Conservation (phyloP, 2,113 vertebrate genomes). For the Rhinopomastus cyanomelas region DNA sequence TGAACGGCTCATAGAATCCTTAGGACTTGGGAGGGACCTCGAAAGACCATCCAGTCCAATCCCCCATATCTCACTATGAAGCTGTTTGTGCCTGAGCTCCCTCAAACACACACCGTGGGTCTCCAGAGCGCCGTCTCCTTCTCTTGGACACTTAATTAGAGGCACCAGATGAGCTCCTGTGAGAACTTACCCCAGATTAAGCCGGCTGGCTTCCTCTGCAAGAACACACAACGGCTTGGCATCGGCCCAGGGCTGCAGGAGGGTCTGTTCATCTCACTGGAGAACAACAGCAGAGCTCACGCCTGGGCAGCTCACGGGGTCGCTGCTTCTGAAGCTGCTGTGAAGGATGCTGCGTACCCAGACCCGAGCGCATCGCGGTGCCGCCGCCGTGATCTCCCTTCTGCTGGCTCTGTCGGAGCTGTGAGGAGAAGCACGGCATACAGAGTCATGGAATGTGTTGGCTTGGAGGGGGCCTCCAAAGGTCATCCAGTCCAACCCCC, state of each 20-base stretch:
- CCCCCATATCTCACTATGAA: background rate
- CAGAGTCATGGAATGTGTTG: no score
- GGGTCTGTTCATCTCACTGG: constrained; percentile 3
- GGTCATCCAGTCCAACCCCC: no score
- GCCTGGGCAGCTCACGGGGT: background rate
- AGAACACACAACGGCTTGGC: constrained; percentile 5
- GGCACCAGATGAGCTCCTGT: background rate
- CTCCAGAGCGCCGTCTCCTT: background rate
- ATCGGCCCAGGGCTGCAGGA: background rate
- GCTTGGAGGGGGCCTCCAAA: no score
- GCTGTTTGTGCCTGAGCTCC: constrained; percentile 1
- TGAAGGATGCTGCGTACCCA: background rate
- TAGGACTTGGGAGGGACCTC: no score
- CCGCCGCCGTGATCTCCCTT: background rate
- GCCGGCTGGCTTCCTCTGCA: constrained; percentile 2
- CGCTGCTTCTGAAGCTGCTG: background rate
- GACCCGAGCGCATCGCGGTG: background rate
- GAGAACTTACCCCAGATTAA: constrained; percentile 14
- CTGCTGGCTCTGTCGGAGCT: background rate
- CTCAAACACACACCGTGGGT: background rate
- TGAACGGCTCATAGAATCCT: no score
- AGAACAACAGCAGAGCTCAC: constrained; percentile 26
- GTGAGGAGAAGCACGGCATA: background rate
- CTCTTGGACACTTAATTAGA: background rate
- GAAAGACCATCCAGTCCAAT: no score